These are phyloP conservation scores for Ruditapes philippinarum DNA, from an alignment of 1,140 invertebrate species.

Conservation along the genomic window DNA sequence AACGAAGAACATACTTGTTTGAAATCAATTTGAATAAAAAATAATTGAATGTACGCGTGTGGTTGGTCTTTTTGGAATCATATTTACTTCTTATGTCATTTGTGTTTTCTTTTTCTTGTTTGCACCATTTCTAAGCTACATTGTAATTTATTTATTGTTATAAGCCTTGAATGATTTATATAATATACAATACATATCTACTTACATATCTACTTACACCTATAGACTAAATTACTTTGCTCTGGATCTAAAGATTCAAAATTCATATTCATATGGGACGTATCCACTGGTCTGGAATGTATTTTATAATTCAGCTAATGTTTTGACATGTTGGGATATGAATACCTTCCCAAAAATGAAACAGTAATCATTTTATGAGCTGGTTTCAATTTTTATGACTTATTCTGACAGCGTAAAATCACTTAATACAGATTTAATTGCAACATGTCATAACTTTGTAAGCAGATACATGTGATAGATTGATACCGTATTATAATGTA, in stretches of 20 bases:
- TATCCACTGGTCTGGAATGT: conserved; percentile 47
- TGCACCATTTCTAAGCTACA: too few relatives aligned
- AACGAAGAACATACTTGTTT: too few relatives aligned
- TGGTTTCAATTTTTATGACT: conserved; percentile 40
- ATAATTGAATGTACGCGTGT: too few relatives aligned
- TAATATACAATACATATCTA: too few relatives aligned
- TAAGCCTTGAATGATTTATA: too few relatives aligned
- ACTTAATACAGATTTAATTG: conserved; percentile 47
- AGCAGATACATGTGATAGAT: conserved; percentile 23
- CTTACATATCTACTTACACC: too few relatives aligned
- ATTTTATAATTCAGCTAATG: conserved; percentile 31
- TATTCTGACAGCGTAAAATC: conserved; percentile 27
- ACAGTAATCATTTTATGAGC: conserved; percentile 27
- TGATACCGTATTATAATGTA: background rate
- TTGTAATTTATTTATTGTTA: too few relatives aligned
- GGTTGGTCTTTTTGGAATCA: too few relatives aligned
- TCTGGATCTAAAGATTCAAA: background rate
- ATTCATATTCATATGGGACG: conserved; percentile 26
- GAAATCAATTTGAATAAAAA: too few relatives aligned
- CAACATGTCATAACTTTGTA: conserved; percentile 55
- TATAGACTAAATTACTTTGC: too few relatives aligned
- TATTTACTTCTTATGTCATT: too few relatives aligned
- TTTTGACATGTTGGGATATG: conserved; percentile 56
- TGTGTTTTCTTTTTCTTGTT: too few relatives aligned
- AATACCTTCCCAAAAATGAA: background rate